Evolutionary conservation across 92 coral and sea anemone species (phyloP).

Genomic region (Umimayanthus kanabou): DNA sequence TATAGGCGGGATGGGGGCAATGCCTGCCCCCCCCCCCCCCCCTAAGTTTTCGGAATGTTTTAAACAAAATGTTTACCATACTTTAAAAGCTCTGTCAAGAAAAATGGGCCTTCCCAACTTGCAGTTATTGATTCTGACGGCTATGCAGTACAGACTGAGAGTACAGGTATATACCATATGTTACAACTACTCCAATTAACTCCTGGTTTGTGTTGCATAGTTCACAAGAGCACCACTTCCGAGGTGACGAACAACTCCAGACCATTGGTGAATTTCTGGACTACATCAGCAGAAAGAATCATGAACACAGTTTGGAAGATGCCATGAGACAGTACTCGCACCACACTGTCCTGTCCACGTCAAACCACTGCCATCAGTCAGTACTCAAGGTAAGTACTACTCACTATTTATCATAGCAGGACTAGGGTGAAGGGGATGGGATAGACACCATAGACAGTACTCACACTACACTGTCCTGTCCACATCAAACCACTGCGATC

Average conservation of each 20-base stretch:
- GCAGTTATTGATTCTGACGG: too few species aligned
- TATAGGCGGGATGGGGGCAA: too few species aligned
- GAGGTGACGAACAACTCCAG: neutral
- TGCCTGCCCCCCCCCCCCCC: too few species aligned
- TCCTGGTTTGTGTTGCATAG: neutral
- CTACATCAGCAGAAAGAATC: constrained; percentile 48
- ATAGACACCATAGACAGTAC: constrained; percentile 43
- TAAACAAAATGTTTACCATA: too few species aligned
- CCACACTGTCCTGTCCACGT: constrained; percentile 36
- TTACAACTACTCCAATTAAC: too few species aligned
- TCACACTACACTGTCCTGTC: constrained; percentile 47
- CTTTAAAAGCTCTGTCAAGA: too few species aligned
- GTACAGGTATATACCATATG: too few species aligned
- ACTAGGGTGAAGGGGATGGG: too few species aligned
- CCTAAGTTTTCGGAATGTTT: too few species aligned
- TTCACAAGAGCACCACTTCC: neutral
- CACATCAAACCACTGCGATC: constrained; percentile 8
- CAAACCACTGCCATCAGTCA: constrained; percentile 17
- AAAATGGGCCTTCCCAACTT: too few species aligned
- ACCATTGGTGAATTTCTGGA: constrained; percentile 74
- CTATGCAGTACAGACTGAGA: too few species aligned
- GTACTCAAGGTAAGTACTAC: constrained; percentile 11
- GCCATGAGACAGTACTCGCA: constrained; percentile 60
- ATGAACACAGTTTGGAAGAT: constrained; percentile 68
- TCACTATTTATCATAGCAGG: neutral